phyloP scores from a whole-genome alignment of 1,140 invertebrate species.

The Eubasilissa regina region DNA sequence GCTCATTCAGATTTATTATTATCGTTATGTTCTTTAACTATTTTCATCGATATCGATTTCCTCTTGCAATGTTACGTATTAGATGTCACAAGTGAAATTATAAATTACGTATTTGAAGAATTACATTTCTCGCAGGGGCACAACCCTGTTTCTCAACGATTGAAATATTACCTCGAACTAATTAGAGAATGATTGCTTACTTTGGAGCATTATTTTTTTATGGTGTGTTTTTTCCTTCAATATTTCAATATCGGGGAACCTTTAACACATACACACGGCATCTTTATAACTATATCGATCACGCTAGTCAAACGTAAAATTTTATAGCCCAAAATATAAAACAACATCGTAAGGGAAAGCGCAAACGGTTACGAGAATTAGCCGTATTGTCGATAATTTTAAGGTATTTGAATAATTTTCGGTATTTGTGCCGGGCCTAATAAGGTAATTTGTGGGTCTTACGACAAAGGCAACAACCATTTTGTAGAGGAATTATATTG shows the following conservation, averaged over 20 bases:
- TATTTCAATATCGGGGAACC: constrained; percentile 24
- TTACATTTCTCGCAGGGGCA: not conserved
- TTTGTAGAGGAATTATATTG: not conserved
- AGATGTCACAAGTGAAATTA: too few relatives aligned
- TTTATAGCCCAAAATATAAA: constrained; percentile 23
- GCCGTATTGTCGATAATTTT: constrained; percentile 27
- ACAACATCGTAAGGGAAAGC: not conserved
- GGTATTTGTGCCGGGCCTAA: constrained; percentile 23
- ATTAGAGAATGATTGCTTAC: constrained; percentile 60
- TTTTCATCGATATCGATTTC: too few relatives aligned
- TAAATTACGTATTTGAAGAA: too few relatives aligned
- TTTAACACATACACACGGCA: constrained; percentile 19
- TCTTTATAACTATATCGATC: constrained; percentile 37
- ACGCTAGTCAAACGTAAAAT: constrained; percentile 18
- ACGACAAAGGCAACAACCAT: constrained; percentile 21
- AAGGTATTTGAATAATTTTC: constrained; percentile 39
- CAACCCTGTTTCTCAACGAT: constrained; percentile 51
- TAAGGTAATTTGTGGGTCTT: constrained; percentile 23
- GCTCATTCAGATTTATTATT: too few relatives aligned
- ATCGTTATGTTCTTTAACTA: too few relatives aligned
- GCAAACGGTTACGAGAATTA: constrained; percentile 11
- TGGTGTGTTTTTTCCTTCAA: constrained; percentile 49
- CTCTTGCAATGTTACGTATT: too few relatives aligned
- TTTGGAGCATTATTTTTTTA: constrained; percentile 51
- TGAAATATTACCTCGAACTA: constrained; percentile 57